phyloP scores from a whole-genome alignment of 2,113 vertebrate species.

The Macaca nemestrina region DNA sequence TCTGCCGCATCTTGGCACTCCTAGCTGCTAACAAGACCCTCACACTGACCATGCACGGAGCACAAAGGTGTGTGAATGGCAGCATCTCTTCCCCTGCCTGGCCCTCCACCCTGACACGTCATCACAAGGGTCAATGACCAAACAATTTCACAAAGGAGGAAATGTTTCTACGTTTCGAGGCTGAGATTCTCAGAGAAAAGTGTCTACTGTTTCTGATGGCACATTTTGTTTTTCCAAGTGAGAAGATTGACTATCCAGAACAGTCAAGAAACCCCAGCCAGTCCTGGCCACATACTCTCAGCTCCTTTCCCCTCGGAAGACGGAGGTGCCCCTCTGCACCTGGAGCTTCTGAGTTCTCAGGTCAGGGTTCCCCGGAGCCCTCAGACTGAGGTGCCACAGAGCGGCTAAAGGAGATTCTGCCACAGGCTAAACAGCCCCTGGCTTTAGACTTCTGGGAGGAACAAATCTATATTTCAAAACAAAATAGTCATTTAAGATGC shows the following conservation, averaged over 20 bases:
- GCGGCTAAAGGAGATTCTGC: background rate
- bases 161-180: too few relatives aligned
- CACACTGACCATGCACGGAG: too few relatives aligned
- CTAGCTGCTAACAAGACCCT: background rate
- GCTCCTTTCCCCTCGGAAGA: fast-evolving
- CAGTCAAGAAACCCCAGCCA: background rate
- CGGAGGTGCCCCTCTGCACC: background rate
- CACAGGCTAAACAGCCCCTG: background rate
- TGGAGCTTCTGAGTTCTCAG: background rate
- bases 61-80: too few relatives aligned
- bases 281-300: background rate
- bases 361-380: background rate
- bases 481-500: background rate
- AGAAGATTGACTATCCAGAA: fast-evolving
- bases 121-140: too few relatives aligned
- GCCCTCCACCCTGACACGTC: too few relatives aligned
- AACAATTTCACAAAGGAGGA: too few relatives aligned
- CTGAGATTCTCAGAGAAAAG: background rate
- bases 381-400: too few relatives aligned
- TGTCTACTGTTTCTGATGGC: background rate
- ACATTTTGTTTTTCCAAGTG: background rate
- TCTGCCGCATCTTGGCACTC: too few relatives aligned
- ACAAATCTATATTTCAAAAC: background rate
- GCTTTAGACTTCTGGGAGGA: background rate
- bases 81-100: too few relatives aligned